A percentile compares a stretch with the other conserved stretches of the same genome.
Conservation (phyloP, 2,888 invertebrate species). For the Zygothrica quintamaculata region DNA sequence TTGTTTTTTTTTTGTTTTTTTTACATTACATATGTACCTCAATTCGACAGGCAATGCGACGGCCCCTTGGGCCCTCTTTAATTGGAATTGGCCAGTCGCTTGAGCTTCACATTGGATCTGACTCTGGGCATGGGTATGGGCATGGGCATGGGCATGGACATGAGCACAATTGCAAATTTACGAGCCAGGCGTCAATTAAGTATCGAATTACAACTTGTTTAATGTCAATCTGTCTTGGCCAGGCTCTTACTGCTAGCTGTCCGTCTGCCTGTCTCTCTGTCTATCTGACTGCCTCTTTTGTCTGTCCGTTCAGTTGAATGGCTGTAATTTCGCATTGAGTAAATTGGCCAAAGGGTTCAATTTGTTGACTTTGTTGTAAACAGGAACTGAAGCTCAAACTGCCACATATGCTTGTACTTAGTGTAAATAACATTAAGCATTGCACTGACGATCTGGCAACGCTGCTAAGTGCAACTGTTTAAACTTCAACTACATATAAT, state of each 20-base stretch:
- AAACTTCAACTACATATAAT: no score
- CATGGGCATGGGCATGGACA: slow-evolving; percentile 1
- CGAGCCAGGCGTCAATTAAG: slow-evolving; percentile 85
- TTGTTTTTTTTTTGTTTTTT: no score
- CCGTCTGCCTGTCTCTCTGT: slow-evolving; percentile 19
- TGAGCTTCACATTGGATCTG: slow-evolving; percentile 30
- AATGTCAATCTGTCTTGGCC: slow-evolving; percentile 81
- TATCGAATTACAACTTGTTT: slow-evolving; percentile 85
- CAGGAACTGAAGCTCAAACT: slow-evolving; percentile 11
- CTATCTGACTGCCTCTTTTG: slow-evolving; percentile 17
- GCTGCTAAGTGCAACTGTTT: slow-evolving; percentile 35
- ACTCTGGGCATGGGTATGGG: slow-evolving; percentile 2
- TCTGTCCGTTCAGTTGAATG: slow-evolving; percentile 12
- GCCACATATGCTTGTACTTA: slow-evolving; percentile 28
- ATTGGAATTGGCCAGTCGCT: slow-evolving; percentile 68
- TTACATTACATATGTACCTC: slow-evolving; percentile 73
- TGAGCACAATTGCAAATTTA: slow-evolving; percentile 83
- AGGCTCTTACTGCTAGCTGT: slow-evolving; percentile 39
- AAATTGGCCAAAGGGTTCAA: slow-evolving; percentile 77
- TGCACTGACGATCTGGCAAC: slow-evolving; percentile 50
- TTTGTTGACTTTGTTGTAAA: slow-evolving; percentile 40
- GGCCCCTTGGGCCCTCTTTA: slow-evolving; percentile 78
- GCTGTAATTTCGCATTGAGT: slow-evolving; percentile 60
- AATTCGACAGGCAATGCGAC: slow-evolving; percentile 74
- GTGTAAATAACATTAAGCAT: slow-evolving; percentile 6